Base-by-base conservation (phyloP, 2,888 invertebrate species). In the Diploptera punctata region DNA sequence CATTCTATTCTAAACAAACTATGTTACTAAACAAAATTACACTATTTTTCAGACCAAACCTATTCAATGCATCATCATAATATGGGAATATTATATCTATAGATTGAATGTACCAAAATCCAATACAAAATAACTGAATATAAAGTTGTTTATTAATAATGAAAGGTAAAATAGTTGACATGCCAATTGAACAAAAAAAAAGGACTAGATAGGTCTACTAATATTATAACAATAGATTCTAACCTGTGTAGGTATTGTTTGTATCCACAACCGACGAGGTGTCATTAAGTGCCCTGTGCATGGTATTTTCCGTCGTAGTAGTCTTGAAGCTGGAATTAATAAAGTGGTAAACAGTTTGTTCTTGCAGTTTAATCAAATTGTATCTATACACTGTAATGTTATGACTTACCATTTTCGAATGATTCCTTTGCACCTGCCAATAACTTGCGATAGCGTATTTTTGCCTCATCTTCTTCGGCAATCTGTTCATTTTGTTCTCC, bases 271-370 rank as follows among this genome's bases (percentile, higher is more conserved):
- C 77, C 93, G 88, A 78, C 94, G 89, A 73, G 95, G 94, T 78
- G 94, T 93, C 87, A 95, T 91, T 80, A 95, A 86, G 80, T 94
- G 94, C 69, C 94, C 94, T 18, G 94, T 93, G 85, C 94, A 94
- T 65, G 95, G 94, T 76, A 95, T 91, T 81, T 93, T 92, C 76
- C 93, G 88, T 76, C 94, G 90, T 69, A 95, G 85, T 80, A 95
- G 89, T 78, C 93, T 89, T 67, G 94, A 93, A 77, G 94, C 94
- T 94, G 81, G 29, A 84, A 84, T 73, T 76, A 61, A 49, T 62
- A 52, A 68, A 67, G 38, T 3, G n/a, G 21, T 19, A 1, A 10
- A 16, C 10, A 21, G 10, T 21, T 19, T 52, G 10, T 52, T n/a
- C n/a, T 19, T 44, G 21, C 44, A 13, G 21, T 44, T 43, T 18